phyloP scores from a whole-genome alignment of 2,888 invertebrate genomes.

The Erannis defoliaria region DNA sequence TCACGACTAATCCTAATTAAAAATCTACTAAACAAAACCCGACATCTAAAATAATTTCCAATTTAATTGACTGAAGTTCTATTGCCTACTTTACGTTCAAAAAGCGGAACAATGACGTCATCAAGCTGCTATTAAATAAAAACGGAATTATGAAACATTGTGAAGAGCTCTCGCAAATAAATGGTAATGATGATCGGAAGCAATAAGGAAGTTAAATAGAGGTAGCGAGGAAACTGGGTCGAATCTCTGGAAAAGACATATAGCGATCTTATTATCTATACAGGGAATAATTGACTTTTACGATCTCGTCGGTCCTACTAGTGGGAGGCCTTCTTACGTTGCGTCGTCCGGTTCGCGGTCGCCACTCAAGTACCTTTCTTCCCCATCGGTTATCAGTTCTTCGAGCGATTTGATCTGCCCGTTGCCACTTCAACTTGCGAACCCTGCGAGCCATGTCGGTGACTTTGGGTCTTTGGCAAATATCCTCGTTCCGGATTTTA shows the following conservation, averaged over 20 bases:
- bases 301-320: no score
- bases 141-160: conserved; percentile 53
- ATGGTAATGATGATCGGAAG: conserved; percentile 62
- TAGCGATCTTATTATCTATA: background rate
- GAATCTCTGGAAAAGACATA: conserved; percentile 21
- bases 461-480: no score
- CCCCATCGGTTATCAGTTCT: no score
- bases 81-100: conserved; percentile 24
- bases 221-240: conserved; percentile 23
- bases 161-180: conserved; percentile 56
- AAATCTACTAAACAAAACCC: background rate
- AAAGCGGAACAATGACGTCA: conserved; percentile 29
- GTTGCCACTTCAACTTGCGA: no score
- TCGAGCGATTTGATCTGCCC: no score
- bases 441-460: no score
- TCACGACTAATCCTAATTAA: no score
- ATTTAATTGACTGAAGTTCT: conserved; percentile 16
- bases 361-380: no score
- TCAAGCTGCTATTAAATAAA: conserved; percentile 31
- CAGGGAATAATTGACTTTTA: no score
- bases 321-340: no score
- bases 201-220: conserved; percentile 61
- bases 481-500: no score
- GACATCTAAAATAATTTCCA: background rate
- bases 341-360: no score